Conservation (phyloP, 2,113 vertebrate genomes). For the Poeciliopsis turrubarensis region DNA sequence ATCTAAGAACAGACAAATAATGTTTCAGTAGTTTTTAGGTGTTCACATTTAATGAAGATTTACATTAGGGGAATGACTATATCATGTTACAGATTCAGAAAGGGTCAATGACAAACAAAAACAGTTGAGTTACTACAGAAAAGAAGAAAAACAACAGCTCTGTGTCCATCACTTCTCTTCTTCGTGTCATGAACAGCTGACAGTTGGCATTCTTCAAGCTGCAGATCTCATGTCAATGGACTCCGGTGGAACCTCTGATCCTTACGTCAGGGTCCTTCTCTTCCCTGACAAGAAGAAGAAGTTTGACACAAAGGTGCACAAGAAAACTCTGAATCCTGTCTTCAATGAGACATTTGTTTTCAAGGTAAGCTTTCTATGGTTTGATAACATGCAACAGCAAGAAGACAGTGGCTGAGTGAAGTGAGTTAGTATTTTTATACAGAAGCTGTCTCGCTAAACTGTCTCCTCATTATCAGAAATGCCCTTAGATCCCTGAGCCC, state of each 20-base stretch:
- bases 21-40: background rate
- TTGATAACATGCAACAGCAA: background rate
- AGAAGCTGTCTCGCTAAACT: background rate
- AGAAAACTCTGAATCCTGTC: slow-evolving; percentile 95
- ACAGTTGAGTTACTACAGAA: background rate
- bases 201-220: slow-evolving; percentile 94
- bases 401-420: background rate
- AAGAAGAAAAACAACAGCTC: background rate
- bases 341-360: slow-evolving; percentile 98
- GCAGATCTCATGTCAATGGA: slow-evolving; percentile 96
- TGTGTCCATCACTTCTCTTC: background rate
- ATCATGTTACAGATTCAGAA: background rate
- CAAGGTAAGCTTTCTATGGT: slow-evolving; percentile 82
- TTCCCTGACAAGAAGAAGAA: slow-evolving; percentile 99
- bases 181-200: slow-evolving; percentile 81
- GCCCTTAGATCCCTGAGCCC: slow-evolving; percentile 6
- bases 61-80: background rate
- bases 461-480: slow-evolving; percentile 1
- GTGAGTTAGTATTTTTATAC: background rate
- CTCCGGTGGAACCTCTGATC: slow-evolving; percentile 95
- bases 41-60: background rate
- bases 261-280: slow-evolving; percentile 92
- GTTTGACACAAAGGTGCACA: slow-evolving; percentile 96
- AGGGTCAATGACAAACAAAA: background rate
- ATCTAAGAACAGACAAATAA: background rate